Evolutionary conservation across 2,797 vertebrate genomes (phyloP), one percentile per base, ranked within the genome.

Genomic region (Rhabdomys pumilio): DNA sequence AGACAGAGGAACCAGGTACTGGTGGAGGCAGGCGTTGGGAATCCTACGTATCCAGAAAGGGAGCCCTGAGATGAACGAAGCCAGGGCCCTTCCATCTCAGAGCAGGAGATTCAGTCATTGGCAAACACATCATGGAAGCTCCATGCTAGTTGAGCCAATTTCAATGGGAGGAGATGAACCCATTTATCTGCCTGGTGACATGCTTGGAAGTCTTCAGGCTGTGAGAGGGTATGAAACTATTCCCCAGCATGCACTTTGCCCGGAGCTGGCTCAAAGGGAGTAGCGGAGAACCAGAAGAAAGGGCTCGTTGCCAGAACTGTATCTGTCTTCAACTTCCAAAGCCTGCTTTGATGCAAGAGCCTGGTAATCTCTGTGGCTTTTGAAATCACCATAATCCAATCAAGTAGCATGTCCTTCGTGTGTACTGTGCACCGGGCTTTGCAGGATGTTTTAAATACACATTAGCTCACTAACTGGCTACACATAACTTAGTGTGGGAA

Each of bases 71-170:
- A 89, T 93, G 90, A 94, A 61, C n/a, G 15, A 31, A 22, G n/a
- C 55, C 97, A 95, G 94, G 95, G 75, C 79, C 73, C 95, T 94
- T 94, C 82, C 59, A 81, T 59, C 96, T 93, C 80, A 61, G 93
- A 96, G 96, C 95, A 88, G 94, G 87, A 22, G 47, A 53, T 13
- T 65, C 93, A 61, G 96, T 93, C 94, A 31, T 77, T n/a, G 97
- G 88, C 72, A 95, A 97, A 97, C 93, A 95, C 97, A 97, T 98
- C 96, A 97, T 47, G 3, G 0, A 0, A 69, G 73, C 63, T 19
- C 81, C 80, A 29, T 0, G 0, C 38, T 0, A 47, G 90, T 82
- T 0, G 4, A 93, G 95, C 93, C 92, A 53, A 65, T 94, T 98
- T 96, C 93, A 87, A 88, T 5, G 0, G 86, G 82, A 95, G 72